phyloP scores from a whole-genome alignment of 2,113 vertebrate species.

The Xiphorhynchus elegans region DNA sequence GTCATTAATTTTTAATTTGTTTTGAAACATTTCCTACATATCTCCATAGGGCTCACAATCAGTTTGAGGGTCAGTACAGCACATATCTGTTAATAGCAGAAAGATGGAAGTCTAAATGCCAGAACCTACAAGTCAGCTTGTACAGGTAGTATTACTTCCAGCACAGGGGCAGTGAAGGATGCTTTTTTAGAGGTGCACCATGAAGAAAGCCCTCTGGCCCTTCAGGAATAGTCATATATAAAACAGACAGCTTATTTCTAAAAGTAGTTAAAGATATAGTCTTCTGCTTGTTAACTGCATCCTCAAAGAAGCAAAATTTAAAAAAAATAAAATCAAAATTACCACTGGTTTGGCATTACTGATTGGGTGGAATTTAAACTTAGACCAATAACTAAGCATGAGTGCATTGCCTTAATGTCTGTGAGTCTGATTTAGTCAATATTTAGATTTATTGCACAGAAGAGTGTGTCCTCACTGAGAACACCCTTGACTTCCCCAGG shows the following conservation, averaged over 20 bases:
- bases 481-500: background rate
- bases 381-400: background rate
- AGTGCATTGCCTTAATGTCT: background rate
- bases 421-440: background rate
- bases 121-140: background rate
- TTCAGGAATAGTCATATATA: background rate
- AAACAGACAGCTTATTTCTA: background rate
- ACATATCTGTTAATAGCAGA: background rate
- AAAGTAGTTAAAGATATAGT: background rate
- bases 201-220: background rate
- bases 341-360: background rate
- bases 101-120: background rate
- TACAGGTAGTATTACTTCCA: background rate
- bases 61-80: background rate
- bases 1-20: conserved; percentile 63
- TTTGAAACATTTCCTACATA: conserved; percentile 8
- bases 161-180: background rate
- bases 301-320: background rate
- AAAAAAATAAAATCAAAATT: background rate
- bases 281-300: background rate
- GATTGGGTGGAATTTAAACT: background rate
- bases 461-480: background rate
- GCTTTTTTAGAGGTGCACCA: background rate
- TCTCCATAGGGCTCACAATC: conserved; percentile 12
- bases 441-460: background rate